Conservation (phyloP, 2,888 invertebrate genomes). For the Piscicola geometra region DNA sequence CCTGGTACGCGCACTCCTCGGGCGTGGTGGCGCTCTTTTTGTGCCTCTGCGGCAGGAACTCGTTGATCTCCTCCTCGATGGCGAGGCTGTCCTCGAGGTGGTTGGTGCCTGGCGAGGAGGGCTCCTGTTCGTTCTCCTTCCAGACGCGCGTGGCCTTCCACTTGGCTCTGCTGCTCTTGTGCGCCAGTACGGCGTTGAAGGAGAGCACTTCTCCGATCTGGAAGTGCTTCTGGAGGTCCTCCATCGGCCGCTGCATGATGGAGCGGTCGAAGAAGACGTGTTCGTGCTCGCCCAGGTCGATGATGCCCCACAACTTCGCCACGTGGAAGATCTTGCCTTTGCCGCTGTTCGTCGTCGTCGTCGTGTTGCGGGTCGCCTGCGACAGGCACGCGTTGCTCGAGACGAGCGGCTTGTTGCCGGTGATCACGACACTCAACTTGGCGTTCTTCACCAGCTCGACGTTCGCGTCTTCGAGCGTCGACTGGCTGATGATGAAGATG, state of each 20-base stretch:
- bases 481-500: constrained; percentile 49
- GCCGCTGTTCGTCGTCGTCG: constrained; percentile 48
- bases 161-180: constrained; percentile 55
- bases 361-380: constrained; percentile 43
- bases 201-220: constrained; percentile 53
- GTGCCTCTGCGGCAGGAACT: constrained; percentile 48
- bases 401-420: constrained; percentile 47
- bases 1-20: constrained; percentile 47
- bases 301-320: constrained; percentile 56
- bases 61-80: constrained; percentile 52
- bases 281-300: constrained; percentile 57
- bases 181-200: constrained; percentile 56
- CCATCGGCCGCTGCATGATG: constrained; percentile 51
- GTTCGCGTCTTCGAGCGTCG: constrained; percentile 48
- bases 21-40: constrained; percentile 46
- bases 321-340: constrained; percentile 56
- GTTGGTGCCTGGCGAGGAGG: constrained; percentile 45
- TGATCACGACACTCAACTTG: constrained; percentile 52
- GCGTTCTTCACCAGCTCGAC: constrained; percentile 53
- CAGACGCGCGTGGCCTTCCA: constrained; percentile 56
- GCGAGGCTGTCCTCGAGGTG: constrained; percentile 36
- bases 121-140: constrained; percentile 53
- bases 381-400: background rate
- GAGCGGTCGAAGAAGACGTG: constrained; percentile 57
- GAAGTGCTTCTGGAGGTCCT: constrained; percentile 54